Evolutionary conservation across 2,113 vertebrate species (phyloP), one percentile per base, ranked within the genome.

Genomic region (Bombycilla garrulus): DNA sequence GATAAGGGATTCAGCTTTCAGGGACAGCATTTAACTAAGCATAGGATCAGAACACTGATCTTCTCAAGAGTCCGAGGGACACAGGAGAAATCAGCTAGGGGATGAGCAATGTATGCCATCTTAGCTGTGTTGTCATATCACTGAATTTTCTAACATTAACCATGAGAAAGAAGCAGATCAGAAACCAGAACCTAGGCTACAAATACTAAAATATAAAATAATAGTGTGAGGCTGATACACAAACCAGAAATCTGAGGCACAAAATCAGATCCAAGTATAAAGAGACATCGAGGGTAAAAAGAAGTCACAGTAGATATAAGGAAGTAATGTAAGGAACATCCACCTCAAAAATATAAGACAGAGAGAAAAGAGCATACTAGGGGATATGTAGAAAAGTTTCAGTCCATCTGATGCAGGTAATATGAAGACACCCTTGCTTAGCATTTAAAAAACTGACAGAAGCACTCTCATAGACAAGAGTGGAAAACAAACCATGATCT

Each of bases 71-170:
- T 35, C 69, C 16, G 31, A 74, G 21, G 45, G 10, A 56, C 26
- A 69, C 69, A 47, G 33, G 1, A 53, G 31, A 54, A 18, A 17
- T 26, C 45, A 70, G 40, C 35, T 51, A 36, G 22, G 3, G 5
- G 20, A 18, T 54, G 2, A 67, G 47, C 19, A 80, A 19, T 13
- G 54, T 48, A 76, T 29, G 12, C 13, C 22, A 60, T 12, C 29
- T 42, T 25, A 61, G 26, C 24, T 53, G 19, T 33, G 31, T 17
- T 4, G 0, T 29, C 3, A 1, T 48, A 38, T 25, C 26, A 35
- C 3, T 19, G 19, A 61, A 7, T 29, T 92, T 47, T 38, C 38
- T 64, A 53, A 57, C 4, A n/a, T 65, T 26, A 81, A 57, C 12
- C 53, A 31, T 21, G 10, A 47, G 36, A 73, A 77, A 56, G 58